Base-by-base conservation (phyloP, 2,888 invertebrate genomes). In the Eupithecia vulgata region DNA sequence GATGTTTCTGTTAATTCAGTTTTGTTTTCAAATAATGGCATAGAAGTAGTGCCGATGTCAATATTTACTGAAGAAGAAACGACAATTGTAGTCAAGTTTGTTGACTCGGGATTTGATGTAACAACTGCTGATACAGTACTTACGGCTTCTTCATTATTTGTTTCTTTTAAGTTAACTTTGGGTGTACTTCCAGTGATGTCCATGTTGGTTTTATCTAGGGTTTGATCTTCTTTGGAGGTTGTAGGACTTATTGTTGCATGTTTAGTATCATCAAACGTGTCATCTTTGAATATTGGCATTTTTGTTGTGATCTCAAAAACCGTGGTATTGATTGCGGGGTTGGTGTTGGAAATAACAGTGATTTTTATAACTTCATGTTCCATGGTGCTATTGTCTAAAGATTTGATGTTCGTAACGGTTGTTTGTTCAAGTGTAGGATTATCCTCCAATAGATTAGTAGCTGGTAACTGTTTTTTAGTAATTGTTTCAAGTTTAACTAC, bases 231-330 rank as follows among this genome's bases (percentile, higher is more conserved):
- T 5, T 74, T 72, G 37, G 61, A 65, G 68, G 70, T 71, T 34
- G 73, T 67, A 5, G 68, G 45, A 6, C 71, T 67, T 37, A 68
- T 72, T n/a, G 80, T 69, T 35, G 75, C 67, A 12, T 64, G 72
- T 35, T 67, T 81, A 17, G 45, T 70, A 64, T 73, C 79, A 15
- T 74, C 78, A 25, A 77, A 35, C 21, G 74, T 73, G n/a, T 86
- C 85, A 72, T 75, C 75, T 65, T 85, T 81, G 66, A 85, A 84
- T 61, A 82, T 72, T 6, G 91, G 90, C 61, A 84, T 76, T 82
- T 86, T 87, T 3, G 93, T 92, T 1, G 91, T 89, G 15, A 90
- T 78, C 81, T 91, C 91, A 76, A 88, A 85, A 61, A 84, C 81
- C 21, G 82, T 84, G 12, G 85, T 82, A 52, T 81, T 75, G 17